Base-by-base conservation (phyloP, 2,113 vertebrate genomes). In the Ellobius talpinus region DNA sequence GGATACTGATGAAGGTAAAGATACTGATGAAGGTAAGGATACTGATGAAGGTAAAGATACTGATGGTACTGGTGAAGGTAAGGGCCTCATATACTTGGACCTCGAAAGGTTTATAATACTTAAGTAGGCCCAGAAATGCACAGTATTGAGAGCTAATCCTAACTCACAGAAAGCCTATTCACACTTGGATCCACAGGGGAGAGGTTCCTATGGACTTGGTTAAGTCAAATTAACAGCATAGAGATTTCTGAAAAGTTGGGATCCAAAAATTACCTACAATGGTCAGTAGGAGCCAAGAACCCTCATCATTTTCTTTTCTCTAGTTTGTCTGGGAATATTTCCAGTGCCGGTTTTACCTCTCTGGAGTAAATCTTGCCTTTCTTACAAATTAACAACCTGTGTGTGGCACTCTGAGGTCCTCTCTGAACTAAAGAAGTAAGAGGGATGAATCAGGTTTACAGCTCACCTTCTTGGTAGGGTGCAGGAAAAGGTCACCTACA, bases 301-400 rank as follows among this genome's bases (percentile, higher is more conserved):
- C 70, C 31, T 94, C 68, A 45, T 42, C 33, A 33, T 70, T 88
- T 13, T 78, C 63, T 65, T 73, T 88, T 68, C n/a, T 50, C 65
- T 76, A 9, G 31, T 81, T 52, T 50, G 47, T 36, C 45, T 6
- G 6, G 39, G 33, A 42, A 74, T 3, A 29, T 70, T 93, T 89
- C 36, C 36, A 13, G 86, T 24, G 70, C 33, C 21, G 36, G 36
- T 55, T 82, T 93, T 89, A 74, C 42, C 66, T 91, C 90, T 52
- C 7, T 63, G n/a, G 45, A 45, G 61, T 89, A 79, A 78, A 72
- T 77, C 47, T 87, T 68, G 36, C 92, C 68, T 89, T 87, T 96
- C 33, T 93, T 89, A 85, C 23, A 94, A 93, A 94, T 24, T 84
- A 58, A 79, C 70, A 82, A 65, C 29, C 61, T 81, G 63, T 79